Conservation (phyloP, 2,797 vertebrate species). For the Diplodus sargus region DNA sequence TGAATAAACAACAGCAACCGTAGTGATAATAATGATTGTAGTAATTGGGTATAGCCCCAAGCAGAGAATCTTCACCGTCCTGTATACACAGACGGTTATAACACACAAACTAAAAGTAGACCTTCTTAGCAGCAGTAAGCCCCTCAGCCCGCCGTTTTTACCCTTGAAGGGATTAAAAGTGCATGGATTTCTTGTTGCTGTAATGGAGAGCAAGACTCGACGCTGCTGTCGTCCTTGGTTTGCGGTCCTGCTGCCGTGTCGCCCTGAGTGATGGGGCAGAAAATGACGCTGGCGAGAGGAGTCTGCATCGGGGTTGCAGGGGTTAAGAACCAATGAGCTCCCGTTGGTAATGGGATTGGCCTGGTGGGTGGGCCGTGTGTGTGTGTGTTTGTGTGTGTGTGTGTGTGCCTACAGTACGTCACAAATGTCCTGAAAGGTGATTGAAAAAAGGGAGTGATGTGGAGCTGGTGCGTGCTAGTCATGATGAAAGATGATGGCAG, state of each 20-base stretch:
- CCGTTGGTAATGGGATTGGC: slow-evolving; percentile 51
- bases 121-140: not conserved
- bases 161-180: not conserved
- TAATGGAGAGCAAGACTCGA: slow-evolving; percentile 28
- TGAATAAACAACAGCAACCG: too few relatives aligned
- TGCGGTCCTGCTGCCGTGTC: slow-evolving; percentile 22
- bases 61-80: not conserved
- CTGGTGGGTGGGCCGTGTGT: slow-evolving; percentile 20
- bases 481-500: slow-evolving; percentile 47
- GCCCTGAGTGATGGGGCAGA: slow-evolving; percentile 48
- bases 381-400: not conserved
- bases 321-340: slow-evolving; percentile 61
- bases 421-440: slow-evolving; percentile 47
- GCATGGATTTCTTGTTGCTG: slow-evolving; percentile 8
- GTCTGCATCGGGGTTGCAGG: slow-evolving; percentile 23
- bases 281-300: slow-evolving; percentile 38
- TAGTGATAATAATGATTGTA: too few relatives aligned
- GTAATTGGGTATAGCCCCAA: not conserved
- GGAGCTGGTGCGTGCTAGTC: slow-evolving; percentile 15
- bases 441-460: slow-evolving; percentile 41
- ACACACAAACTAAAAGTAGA: not conserved
- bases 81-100: not conserved
- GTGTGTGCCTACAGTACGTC: not conserved
- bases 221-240: slow-evolving; percentile 29
- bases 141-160: not conserved